A percentile compares a stretch with the other conserved stretches of the same genome.
Evolutionary conservation across 2,888 invertebrate genomes (phyloP).

Genomic region (Rhimphoctona megacephalus): DNA sequence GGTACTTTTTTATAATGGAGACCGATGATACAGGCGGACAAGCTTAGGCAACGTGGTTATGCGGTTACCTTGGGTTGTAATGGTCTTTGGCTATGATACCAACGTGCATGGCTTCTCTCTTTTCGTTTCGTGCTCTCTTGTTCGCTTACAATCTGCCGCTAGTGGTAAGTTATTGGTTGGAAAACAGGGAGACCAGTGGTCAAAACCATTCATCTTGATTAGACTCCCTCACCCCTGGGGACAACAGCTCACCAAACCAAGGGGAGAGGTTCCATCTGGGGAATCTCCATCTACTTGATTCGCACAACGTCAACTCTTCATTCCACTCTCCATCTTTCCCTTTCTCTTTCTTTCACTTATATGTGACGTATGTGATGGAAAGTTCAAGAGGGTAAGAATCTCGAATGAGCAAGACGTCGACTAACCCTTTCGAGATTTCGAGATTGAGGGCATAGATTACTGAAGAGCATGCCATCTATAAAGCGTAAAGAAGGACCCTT

Average conservation of each 20-base stretch:
- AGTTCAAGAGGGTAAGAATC: slow-evolving; percentile 29
- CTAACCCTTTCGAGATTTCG: slow-evolving; percentile 55
- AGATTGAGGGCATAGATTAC: slow-evolving; percentile 36
- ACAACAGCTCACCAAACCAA: slow-evolving; percentile 65
- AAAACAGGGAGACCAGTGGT: slow-evolving; percentile 76
- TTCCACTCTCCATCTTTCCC: slow-evolving; percentile 7
- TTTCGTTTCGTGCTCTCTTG: slow-evolving; percentile 1
- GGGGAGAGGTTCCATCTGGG: slow-evolving; percentile 72
- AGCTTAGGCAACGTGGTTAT: slow-evolving; percentile 66
- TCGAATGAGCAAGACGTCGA: slow-evolving; percentile 8
- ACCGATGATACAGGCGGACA: slow-evolving; percentile 80
- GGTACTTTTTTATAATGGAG: slow-evolving; percentile 82
- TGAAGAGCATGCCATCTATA: slow-evolving; percentile 4
- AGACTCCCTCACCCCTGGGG: slow-evolving; percentile 80
- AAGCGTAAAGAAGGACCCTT: slow-evolving; percentile 24
- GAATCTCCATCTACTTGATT: slow-evolving; percentile 56
- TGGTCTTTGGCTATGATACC: slow-evolving; percentile 31
- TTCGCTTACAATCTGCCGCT: slow-evolving; percentile 55
- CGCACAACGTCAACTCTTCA: slow-evolving; percentile 50
- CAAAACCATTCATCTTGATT: slow-evolving; percentile 82
- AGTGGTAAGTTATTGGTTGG: slow-evolving; percentile 77
- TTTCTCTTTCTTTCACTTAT: neutral
- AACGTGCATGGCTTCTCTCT: slow-evolving; percentile 19
- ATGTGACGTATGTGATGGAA: slow-evolving; percentile 51
- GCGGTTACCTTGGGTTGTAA: slow-evolving; percentile 45